Conservation (phyloP, 1,140 invertebrate genomes). For the Prorops nasuta region DNA sequence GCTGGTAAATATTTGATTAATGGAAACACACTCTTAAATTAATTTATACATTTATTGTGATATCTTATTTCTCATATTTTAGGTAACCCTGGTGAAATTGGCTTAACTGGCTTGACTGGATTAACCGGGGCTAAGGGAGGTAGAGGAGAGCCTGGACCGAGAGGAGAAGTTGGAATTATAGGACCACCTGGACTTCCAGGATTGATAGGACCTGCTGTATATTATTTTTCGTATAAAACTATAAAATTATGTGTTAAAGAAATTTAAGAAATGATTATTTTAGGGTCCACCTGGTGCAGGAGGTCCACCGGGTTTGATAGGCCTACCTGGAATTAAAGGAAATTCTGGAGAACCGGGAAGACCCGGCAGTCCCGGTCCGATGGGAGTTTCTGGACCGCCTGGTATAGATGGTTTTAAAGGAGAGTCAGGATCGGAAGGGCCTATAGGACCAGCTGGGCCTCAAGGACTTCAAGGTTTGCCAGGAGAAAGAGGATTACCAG, state of each 20-base stretch:
- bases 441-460: slow-evolving; percentile 64
- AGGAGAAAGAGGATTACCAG: slow-evolving; percentile 68
- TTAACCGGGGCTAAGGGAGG: slow-evolving; percentile 70
- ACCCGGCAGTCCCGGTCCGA: slow-evolving; percentile 66
- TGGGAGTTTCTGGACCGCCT: slow-evolving; percentile 67
- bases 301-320: slow-evolving; percentile 61
- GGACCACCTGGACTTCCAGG: slow-evolving; percentile 35
- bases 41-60: neutral
- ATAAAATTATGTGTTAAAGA: neutral
- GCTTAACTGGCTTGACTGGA: slow-evolving; percentile 65
- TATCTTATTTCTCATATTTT: slow-evolving; percentile 2
- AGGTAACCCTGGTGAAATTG: slow-evolving; percentile 62
- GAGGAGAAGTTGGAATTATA: slow-evolving; percentile 73
- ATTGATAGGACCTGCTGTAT: slow-evolving; percentile 24
- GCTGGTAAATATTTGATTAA: slow-evolving; percentile 48
- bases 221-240: neutral
- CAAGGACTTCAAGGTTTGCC: slow-evolving; percentile 65
- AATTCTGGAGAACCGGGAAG: slow-evolving; percentile 70
- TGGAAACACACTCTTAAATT: neutral
- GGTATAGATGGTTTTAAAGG: slow-evolving; percentile 71
- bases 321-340: slow-evolving; percentile 73
- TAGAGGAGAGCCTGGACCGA: slow-evolving; percentile 70
- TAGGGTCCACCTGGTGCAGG: slow-evolving; percentile 64
- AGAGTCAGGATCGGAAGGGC: slow-evolving; percentile 69
- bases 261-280: slow-evolving; percentile 1